These are phyloP conservation scores for Prunella fulvescens DNA, from an alignment of 2,113 vertebrate species.

Conservation along the genomic window DNA sequence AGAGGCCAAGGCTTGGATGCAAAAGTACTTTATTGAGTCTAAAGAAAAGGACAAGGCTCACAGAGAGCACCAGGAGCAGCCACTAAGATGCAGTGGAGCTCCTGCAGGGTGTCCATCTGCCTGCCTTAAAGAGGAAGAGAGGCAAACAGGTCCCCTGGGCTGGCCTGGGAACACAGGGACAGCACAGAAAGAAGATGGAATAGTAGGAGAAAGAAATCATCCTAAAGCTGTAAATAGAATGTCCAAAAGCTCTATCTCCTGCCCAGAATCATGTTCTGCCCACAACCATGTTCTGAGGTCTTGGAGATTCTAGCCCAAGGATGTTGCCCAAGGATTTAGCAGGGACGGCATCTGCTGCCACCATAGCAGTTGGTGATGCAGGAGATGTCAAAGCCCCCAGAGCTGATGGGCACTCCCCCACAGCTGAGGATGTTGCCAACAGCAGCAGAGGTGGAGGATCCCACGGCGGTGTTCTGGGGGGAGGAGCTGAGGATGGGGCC, in stretches of 20 bases:
- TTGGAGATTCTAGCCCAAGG: no score
- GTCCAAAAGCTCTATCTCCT: neutral
- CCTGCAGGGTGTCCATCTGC: neutral
- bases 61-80: neutral
- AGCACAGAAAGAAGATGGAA: neutral
- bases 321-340: neutral
- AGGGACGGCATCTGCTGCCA: neutral
- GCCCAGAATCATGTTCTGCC: neutral
- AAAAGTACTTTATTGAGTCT: neutral
- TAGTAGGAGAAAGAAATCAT: neutral
- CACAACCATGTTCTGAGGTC: neutral
- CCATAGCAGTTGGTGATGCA: neutral
- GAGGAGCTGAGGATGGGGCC: neutral
- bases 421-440: neutral
- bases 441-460: neutral
- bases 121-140: neutral
- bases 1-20: neutral
- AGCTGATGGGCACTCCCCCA: no score
- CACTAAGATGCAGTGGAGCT: neutral
- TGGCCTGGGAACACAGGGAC: neutral
- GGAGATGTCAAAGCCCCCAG: neutral
- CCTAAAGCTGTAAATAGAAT: neutral
- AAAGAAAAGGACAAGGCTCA: neutral
- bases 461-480: neutral
- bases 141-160: neutral